phyloP scores from a whole-genome alignment of 2,113 vertebrate species.

The Poeciliopsis turrubarensis region DNA sequence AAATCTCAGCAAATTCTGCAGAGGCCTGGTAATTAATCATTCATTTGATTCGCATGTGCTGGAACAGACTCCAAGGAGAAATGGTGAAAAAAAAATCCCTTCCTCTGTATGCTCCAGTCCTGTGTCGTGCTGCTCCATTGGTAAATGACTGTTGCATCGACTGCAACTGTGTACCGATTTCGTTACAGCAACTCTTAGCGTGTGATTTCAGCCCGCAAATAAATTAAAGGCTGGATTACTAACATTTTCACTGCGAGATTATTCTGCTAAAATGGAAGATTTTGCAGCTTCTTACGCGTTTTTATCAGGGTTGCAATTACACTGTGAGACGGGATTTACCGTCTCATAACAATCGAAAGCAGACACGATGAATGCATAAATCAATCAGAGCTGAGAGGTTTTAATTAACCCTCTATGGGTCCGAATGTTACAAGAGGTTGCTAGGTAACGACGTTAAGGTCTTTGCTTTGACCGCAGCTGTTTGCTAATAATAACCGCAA shows the following conservation, averaged over 20 bases:
- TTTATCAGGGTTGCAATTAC: neutral
- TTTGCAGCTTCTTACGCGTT: neutral
- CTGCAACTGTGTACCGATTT: neutral
- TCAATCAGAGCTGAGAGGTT: neutral
- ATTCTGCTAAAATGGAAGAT: neutral
- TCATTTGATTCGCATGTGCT: neutral
- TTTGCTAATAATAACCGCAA: neutral
- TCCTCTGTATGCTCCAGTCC: neutral
- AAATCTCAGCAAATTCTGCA: neutral
- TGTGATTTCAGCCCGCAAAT: neutral
- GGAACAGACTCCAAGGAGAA: too few species aligned
- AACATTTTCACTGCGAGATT: neutral
- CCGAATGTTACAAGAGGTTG: neutral
- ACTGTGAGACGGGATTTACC: neutral
- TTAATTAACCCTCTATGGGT: neutral
- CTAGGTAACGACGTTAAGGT: neutral
- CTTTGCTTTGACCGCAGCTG: neutral
- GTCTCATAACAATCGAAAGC: neutral
- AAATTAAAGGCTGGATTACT: neutral
- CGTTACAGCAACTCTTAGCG: neutral
- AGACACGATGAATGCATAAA: neutral
- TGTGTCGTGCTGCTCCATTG: neutral
- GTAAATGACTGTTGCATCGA: neutral
- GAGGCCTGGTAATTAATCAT: neutral
- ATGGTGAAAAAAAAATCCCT: neutral